Evolutionary conservation across 2,797 vertebrate genomes (phyloP), one percentile per base, ranked within the genome.

Genomic region (Chanos chanos): DNA sequence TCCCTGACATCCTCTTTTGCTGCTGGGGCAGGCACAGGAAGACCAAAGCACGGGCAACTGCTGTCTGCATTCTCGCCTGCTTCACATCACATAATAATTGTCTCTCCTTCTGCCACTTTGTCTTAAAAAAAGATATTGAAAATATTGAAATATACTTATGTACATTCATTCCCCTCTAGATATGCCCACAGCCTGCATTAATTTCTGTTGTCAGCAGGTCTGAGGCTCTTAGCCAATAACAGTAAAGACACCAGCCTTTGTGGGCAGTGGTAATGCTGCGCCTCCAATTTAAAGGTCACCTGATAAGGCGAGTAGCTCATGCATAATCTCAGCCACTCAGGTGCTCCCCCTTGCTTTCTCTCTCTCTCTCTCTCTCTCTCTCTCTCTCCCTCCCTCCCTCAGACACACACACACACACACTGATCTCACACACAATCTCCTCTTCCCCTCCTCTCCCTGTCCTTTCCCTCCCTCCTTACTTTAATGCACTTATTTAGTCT

Each of bases 201-300:
- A 84, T 86, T 85, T 86, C 83, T 86, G 83, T 87, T 88, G 84
- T 87, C 86, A 87, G 85, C 82, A 80, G 83, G 83, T 82, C 80
- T 80, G 69, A 73, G 67, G 68, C 61, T 8, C 70, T 53, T 63
- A 79, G 77, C 83, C 88, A 89, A 87, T 89, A 86, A 82, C 74
- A 73, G 71, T 53, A n/a, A 59, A 73, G 78, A 70, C 53, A n/a
- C 68, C 62, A 67, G 77, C 86, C 84, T 77, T 65, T 68, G 78
- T 84, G 86, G 62, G 77, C 73, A 81, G 78, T 77, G 80, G 75
- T 72, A 43, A 80, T n/a, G 83, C 70, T 53, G 77, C 73, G 73
- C 79, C 87, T 85, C 78, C 85, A 89, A 87, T 89, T 88, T 89
- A 89, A 89, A 90, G 88, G 88, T 89, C 86, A 87, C 75, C 79